Evolutionary conservation across 2,797 vertebrate species (phyloP), one percentile per base, ranked within the genome.

Genomic region (Pygocentrus nattereri): DNA sequence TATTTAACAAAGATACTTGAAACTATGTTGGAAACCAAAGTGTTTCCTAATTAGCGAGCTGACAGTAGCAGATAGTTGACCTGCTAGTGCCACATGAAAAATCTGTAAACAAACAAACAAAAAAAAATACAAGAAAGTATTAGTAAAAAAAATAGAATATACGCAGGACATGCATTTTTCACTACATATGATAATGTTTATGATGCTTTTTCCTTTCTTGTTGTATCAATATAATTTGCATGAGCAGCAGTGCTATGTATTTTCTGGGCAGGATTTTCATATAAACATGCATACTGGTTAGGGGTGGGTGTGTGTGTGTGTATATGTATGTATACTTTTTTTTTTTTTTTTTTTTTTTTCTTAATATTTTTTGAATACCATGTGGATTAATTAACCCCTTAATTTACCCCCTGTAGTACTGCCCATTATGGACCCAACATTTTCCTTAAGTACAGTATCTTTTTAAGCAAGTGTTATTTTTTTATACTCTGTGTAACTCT

Each of bases 1-100:
- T 95, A 94, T 94, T 93, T 88, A 89, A 90, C 89, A 92, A 91
- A 90, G 89, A 92, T 88, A 95, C 94, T 94, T 95, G 94, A 95
- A 95, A 90, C 93, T 92, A 89, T 93, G 93, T 89, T 88, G 89
- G 91, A 93, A 90, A 90, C 87, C 83, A 85, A 49, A 77, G 68
- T 88, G 87, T 85, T 87, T 88, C 90, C 88, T 87, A 68, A 61
- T 62, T 41, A 90, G 88, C 78, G 76, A 82, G 80, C 88, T 41
- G 69, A 83, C 83, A 79, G 86, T 85, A 88, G 90, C 87, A 76
- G 85, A 89, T 80, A 69, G 84, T 89, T 86, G 84, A 90, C 86
- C 79, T 89, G 82, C 84, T 87, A 88, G 91, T 93, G 92, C 91
- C 93, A 91, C 90, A 65, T 89, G 76, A n/a, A n/a, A n/a, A n/a